Evolutionary conservation across 1,140 invertebrate species (phyloP), one percentile per base, ranked within the genome.

Genomic region (Macrotrachela quadricornifera): DNA sequence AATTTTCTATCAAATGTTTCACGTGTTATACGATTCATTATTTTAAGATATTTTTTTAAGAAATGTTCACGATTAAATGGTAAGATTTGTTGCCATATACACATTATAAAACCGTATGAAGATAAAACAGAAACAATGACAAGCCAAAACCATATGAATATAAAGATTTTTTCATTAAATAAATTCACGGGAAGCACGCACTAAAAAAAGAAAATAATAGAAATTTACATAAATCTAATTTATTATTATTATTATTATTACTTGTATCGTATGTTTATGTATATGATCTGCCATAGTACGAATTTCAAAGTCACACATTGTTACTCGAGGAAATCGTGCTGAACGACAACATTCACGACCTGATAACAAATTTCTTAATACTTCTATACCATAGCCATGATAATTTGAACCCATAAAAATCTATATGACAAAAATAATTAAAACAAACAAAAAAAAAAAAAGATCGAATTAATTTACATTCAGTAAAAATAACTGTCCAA

Each of bases 71-170:
- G 56, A 38, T 62, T 64, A 39, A 51, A 55, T 18, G 55, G 53
- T 45, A 61, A 50, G n/a, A n/a, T n/a, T 15, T 58, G 57, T 13
- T 55, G 46, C 51, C 55, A 66, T 9, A 70, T 57, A 67, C 68
- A 71, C 12, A 59, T 54, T 9, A 66, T 46, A 45, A 70, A 63
- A 53, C 61, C 66, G 56, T 71, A 65, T 47, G 69, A 60, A 12
- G 71, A 69, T 17, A 72, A 62, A 15, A 69, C 57, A 45, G 71
- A 65, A 14, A 74, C 69, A 59, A 74, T 71, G 13, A 75, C 69
- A 43, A 72, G 69, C 73, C 73, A 74, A 59, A 75, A 74, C 73
- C 73, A 75, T 37, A 75, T 59, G 56, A 75, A 72, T 50, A 74
- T 68, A 58, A 74, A 75, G 16, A 74, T 74, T 60, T 74, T 74